Base-by-base conservation (phyloP, 1,140 invertebrate genomes). In the Sipha flava region DNA sequence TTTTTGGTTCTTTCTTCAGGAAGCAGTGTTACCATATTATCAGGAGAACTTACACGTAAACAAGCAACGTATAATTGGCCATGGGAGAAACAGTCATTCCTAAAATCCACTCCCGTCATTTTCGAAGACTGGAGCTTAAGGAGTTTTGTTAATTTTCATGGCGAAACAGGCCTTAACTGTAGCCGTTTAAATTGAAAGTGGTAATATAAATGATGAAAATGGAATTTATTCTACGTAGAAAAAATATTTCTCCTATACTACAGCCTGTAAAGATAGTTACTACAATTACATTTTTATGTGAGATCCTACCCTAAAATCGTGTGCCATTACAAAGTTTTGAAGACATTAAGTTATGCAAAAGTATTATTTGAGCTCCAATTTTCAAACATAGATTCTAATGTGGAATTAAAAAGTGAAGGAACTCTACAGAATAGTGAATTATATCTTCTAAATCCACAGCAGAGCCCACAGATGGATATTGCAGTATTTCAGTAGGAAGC, bases 71-170 rank as follows among this genome's bases (percentile, higher is more conserved):
- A 87, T 59, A 86, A 82, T 83, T 88, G 84, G n/a, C 85, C 85
- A 83, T 86, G 85, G 9, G 84, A 84, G 82, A 9, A 5, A 37
- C 9, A 37, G 3, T 3, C 9, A 37, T 37, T 80, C 81, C 82
- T 77, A 26, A 87, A 84, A 82, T 85, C 75, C 54, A 87, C 37
- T 29, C 85, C 85, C 77, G 81, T 82, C 72, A 84, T 82, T 57
- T 82, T 79, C 81, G 84, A 83, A 29, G 84, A 83, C 83, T 88
- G 87, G n/a, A n/a, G n/a, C n/a, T 21, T 88, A 87, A 84, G 90
- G 88, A 6, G 86, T 81, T 84, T 89, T 89, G 82, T 89, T 89
- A 9, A 89, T 87, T 1, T 88, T 87, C 84, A 89, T 88, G 31
- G 87, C 85, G 83, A 88, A 89, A 5, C 83, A 82, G 3, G 86